Conservation (phyloP, 1,140 invertebrate genomes). For the Cotesia vestalis region DNA sequence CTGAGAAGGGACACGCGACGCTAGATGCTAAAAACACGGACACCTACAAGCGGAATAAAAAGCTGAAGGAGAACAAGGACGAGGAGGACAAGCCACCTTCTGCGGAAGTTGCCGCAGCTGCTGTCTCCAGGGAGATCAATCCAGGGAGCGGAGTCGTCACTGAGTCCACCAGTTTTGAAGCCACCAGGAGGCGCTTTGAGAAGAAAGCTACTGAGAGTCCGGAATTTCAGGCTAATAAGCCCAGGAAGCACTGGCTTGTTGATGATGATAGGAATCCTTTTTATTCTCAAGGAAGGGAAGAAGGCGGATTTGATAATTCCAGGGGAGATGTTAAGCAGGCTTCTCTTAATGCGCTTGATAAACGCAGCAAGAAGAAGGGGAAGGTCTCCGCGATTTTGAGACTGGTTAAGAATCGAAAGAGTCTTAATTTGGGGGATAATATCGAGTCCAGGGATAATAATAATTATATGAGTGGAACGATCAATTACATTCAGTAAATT, state of each 20-base stretch:
- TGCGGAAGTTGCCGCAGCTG: no score
- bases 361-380: constrained; percentile 78
- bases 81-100: constrained; percentile 39
- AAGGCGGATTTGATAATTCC: constrained; percentile 71
- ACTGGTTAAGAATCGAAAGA: constrained; percentile 63
- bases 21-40: constrained; percentile 94
- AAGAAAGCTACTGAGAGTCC: constrained; percentile 49
- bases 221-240: constrained; percentile 61
- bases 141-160: constrained; percentile 37
- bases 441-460: constrained; percentile 58
- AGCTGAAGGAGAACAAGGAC: constrained; percentile 74
- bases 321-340: constrained; percentile 74
- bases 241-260: constrained; percentile 73
- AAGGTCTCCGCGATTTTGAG: constrained; percentile 82
- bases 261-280: constrained; percentile 66
- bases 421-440: constrained; percentile 64
- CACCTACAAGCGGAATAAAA: constrained; percentile 94
- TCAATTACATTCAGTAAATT: constrained; percentile 64
- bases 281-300: constrained; percentile 61
- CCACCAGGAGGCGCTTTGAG: constrained; percentile 49
- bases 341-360: constrained; percentile 73
- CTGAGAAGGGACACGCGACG: constrained; percentile 94
- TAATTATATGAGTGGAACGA: constrained; percentile 64
- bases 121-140: no score
- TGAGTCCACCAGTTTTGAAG: constrained; percentile 50